Base-by-base conservation (phyloP, 2,888 invertebrate genomes). In the Bellardia pandia region DNA sequence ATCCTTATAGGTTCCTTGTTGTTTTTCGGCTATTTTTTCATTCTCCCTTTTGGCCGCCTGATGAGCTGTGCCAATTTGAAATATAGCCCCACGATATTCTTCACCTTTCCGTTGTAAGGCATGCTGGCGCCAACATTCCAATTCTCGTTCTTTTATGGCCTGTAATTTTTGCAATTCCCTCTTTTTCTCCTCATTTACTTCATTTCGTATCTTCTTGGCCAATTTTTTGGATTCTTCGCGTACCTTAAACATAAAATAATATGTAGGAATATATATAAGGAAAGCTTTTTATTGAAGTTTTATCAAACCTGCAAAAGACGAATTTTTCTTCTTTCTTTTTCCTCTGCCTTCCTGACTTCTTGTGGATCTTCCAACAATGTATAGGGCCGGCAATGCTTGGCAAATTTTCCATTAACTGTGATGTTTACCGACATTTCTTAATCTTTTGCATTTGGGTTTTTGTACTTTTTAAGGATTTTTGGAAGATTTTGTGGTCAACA, bases 141-240 rank as follows among this genome's bases (percentile, higher is more conserved):
- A 89, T 88, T 95, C 94, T 51, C 94, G 92, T 74, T 94, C 94
- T 69, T 94, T 94, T 56, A 94, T 93, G 81, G 94, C 93, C 88
- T 95, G 94, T 42, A 95, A 91, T 86, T 94, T 93, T 45, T 93
- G 92, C 42, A 94, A 89, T 89, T 95, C 95, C 40, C 94, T 94
- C 66, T 93, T 92, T 86, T 94, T 94, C 88, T 95, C 94, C 53
- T 93, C 93, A 53, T 94, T 94, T 0, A 95, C 95, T 89, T 95
- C 94, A 81, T 95, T 94, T 0, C 95, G 93, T 75, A 93, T 90
- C 60, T 92, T 90, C 60, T 94, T 94, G 1, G 96, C 95, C 88
- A 96, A 93, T 88, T 95, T 94, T 90, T 95, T 96, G 0, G 95
- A 95, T 90, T 95, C 95, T 88, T 95, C 95, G 37, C 96, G 94